Evolutionary conservation across 2,888 invertebrate species (phyloP), one percentile per base, ranked within the genome.

Genomic region (Sericinus montela): DNA sequence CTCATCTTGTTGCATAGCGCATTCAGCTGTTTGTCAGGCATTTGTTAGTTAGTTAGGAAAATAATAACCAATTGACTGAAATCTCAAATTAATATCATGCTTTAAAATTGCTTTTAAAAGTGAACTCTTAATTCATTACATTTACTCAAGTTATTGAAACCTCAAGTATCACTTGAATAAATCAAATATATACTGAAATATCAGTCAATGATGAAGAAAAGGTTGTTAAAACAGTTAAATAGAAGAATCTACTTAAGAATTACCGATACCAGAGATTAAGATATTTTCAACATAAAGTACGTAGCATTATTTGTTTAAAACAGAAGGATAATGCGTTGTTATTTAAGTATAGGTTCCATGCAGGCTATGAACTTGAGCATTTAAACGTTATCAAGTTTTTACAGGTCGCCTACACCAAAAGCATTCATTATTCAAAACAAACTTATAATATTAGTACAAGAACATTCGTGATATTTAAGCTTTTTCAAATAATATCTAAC

Each of bases 1-100:
- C 67, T 90, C 90, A 55, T 91, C 91, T 84, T 93, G 92, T 57
- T 93, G 92, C 80, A 94, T 90, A 80, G 93, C 89, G 89, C 95
- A 95, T 86, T 92, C 90, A 83, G 94, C 95, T 96, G 91, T 69
- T 32, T 63, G 60, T 65, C 67, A 65, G 76, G 69, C 72, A 76
- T 38, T 38, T 11, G 38, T 83, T 80, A 82, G 76, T 71, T 44
- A 41, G 37, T 37, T 51, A 44, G 23, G 25, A 44, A 38, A 48
- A 38, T 35, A 13, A n/a, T 34, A n/a, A n/a, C 29, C 29, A 16
- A 37, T 28, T 32, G 40, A 40, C 39, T 43, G 35, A 29, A 32
- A 37, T 57, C 6, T 34, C 13, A 14, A 7, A 13, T 34, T 34
- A 34, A 13, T 14, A 34, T 23, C 3, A 5, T n/a, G n/a, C n/a